Evolutionary conservation across 1,140 invertebrate genomes (phyloP), one percentile per base, ranked within the genome.

Genomic region (Drosophila burlai): DNA sequence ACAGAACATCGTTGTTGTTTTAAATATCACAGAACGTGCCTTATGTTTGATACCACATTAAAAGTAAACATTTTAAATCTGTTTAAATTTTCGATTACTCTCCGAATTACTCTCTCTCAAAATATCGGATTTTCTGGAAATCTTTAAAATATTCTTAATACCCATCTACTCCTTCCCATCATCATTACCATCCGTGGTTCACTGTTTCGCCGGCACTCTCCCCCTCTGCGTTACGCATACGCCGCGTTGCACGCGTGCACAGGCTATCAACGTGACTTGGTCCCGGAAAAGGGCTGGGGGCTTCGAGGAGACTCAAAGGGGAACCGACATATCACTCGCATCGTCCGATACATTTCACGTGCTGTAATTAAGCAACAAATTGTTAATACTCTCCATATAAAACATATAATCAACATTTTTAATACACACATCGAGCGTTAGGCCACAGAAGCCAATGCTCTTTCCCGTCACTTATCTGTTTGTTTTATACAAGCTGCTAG

Each of bases 291-390:
- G 47, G 58, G 36, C 18, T 46, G 58, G 18, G 24, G 26, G 5
- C 49, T 50, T 55, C 11, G 58, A 26, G 40, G 47, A 49, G 63
- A 43, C 16, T 46, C 34, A 50, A 38, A 62, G 65, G 24, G 62
- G 77, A 62, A 15, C 18, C 42, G 38, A 43, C 55, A 61, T 72
- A 80, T 87, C 84, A 55, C 54, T 87, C 34, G 60, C 78, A 55
- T 81, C 79, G 85, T 85, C 81, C 71, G 84, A 82, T 85, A 77
- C 85, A 90, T 85, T 89, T 89, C 85, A 75, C 81, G 76, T 82
- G 86, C 66, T 85, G 85, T 85, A 90, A 90, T 90, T 90, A 90
- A 90, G 79, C 81, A 80, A 85, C 81, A 90, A 90, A 90, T 90
- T 90, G 85, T 24, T 24, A 24, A 24, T 24, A 24, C 24, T 24